These are phyloP conservation scores for Coremacera marginata DNA, from an alignment of 2,888 invertebrate species.

Conservation along the genomic window DNA sequence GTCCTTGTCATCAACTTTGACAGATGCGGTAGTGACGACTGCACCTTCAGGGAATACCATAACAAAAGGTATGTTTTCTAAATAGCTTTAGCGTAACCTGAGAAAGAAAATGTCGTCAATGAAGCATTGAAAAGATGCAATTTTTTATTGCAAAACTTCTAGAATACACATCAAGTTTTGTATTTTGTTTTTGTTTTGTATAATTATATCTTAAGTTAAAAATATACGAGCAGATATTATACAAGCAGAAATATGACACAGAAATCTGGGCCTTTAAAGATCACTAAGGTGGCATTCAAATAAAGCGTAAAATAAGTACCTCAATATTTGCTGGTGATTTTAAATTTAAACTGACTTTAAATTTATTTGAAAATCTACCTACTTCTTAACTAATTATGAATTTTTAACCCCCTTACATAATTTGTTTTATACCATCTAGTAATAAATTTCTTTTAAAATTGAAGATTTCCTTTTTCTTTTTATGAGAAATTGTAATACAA, in stretches of 20 bases:
- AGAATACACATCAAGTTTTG: neutral
- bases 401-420: too few relatives aligned
- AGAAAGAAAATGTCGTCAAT: neutral
- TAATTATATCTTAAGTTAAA: too few relatives aligned
- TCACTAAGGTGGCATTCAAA: too few relatives aligned
- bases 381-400: too few relatives aligned
- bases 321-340: too few relatives aligned
- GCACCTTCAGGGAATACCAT: conserved; percentile 8
- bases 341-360: too few relatives aligned
- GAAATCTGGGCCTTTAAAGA: too few relatives aligned
- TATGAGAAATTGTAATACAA: neutral
- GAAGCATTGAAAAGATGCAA: neutral
- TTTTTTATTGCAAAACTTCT: neutral
- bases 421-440: neutral
- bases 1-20: conserved; percentile 14
- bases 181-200: too few relatives aligned
- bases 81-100: neutral
- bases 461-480: neutral
- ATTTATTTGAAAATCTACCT: too few relatives aligned
- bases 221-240: too few relatives aligned
- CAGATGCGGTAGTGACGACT: neutral
- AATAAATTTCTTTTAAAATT: neutral
- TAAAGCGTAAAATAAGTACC: too few relatives aligned
- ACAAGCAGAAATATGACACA: too few relatives aligned
- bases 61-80: conserved; percentile 29